Evolutionary conservation across 2,113 vertebrate genomes (phyloP).

Genomic region (Ophthalmotilapia sp.): DNA sequence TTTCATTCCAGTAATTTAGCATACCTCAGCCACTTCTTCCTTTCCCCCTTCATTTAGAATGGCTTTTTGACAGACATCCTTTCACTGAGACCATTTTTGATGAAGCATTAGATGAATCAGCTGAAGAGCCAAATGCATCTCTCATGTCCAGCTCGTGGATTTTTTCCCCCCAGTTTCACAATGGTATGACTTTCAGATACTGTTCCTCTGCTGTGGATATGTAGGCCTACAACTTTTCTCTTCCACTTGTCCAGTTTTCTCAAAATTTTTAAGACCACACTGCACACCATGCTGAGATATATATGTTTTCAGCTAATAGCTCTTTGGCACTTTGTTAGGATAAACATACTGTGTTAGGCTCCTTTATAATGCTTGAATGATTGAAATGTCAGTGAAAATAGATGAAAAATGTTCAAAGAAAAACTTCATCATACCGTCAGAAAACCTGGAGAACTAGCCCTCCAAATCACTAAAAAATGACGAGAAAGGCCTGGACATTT

Average conservation of each 20-base stretch:
- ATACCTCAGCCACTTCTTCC: not conserved
- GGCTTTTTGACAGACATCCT: not conserved
- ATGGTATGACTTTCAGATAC: not conserved
- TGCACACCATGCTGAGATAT: not conserved
- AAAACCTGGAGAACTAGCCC: not conserved
- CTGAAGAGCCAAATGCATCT: not conserved
- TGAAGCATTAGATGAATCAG: not conserved
- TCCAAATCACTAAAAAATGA: not conserved
- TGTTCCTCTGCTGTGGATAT: not conserved
- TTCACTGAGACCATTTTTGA: not conserved
- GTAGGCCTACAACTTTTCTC: not conserved
- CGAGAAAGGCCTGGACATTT: not conserved
- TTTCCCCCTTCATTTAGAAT: not conserved
- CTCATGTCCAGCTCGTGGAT: not conserved
- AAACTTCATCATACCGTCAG: not conserved
- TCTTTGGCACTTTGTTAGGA: not conserved
- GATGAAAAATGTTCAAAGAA: not conserved
- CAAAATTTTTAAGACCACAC: not conserved
- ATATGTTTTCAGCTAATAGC: not conserved
- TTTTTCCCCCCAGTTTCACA: not conserved
- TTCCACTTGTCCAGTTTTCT: not conserved
- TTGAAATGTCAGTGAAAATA: not conserved
- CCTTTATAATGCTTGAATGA: not conserved
- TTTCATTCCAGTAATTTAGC: not conserved
- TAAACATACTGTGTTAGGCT: not conserved